Evolutionary conservation across 1,140 invertebrate species (phyloP).

Genomic region (Pogonomyrmex californicus): DNA sequence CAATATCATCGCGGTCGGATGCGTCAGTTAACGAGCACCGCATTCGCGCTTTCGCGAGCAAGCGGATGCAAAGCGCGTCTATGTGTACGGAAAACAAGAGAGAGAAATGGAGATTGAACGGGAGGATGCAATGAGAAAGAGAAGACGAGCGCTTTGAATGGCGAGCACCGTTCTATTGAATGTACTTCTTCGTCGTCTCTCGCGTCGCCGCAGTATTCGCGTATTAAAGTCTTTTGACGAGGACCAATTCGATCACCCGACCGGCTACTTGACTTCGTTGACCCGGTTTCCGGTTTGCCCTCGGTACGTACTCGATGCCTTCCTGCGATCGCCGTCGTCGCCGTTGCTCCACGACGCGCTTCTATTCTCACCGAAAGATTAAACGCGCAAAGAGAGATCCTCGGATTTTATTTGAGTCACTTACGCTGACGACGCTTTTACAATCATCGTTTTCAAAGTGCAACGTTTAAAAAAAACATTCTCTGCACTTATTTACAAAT

Average conservation of each 20-base stretch:
- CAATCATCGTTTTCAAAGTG: neutral
- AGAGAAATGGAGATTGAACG: neutral
- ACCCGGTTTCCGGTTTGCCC: constrained; percentile 70
- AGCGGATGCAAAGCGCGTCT: constrained; percentile 26
- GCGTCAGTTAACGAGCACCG: constrained; percentile 46
- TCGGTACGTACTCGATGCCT: constrained; percentile 49
- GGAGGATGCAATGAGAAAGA: neutral
- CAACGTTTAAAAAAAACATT: neutral
- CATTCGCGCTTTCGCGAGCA: constrained; percentile 20
- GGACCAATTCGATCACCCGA: constrained; percentile 60
- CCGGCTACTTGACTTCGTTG: constrained; percentile 73
- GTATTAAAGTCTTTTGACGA: constrained; percentile 74
- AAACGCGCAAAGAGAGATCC: constrained; percentile 22
- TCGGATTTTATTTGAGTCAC: neutral
- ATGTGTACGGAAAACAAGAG: neutral
- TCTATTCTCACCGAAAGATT: constrained; percentile 40
- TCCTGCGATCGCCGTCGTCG: constrained; percentile 1
- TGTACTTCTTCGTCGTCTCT: constrained; percentile 11
- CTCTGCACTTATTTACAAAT: neutral
- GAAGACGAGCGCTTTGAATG: constrained; percentile 3
- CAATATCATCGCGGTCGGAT: constrained; percentile 54
- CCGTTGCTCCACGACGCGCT: neutral
- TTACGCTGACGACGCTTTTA: neutral
- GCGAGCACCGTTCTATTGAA: constrained; percentile 14
- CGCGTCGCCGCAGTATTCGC: constrained; percentile 41